Evolutionary conservation across 2,888 invertebrate species (phyloP).

Genomic region (Drosophila heteroneura): DNA sequence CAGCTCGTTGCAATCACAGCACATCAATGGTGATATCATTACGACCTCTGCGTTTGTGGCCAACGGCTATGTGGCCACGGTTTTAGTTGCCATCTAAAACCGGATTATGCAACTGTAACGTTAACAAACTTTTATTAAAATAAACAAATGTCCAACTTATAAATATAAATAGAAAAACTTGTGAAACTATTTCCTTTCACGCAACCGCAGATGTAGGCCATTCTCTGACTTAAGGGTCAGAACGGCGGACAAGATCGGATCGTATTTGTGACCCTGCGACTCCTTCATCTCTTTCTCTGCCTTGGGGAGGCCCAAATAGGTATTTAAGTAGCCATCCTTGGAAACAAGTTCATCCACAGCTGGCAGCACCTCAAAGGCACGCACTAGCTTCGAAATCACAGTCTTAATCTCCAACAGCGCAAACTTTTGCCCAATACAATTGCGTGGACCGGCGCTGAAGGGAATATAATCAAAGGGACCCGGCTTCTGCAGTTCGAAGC

Average conservation of each 20-base stretch:
- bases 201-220: constrained; percentile 85
- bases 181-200: constrained; percentile 66
- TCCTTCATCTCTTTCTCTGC: constrained; percentile 44
- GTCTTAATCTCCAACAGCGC: constrained; percentile 87
- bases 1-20: constrained; percentile 81
- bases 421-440: constrained; percentile 87
- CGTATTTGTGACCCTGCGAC: constrained; percentile 74
- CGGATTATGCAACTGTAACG: not conserved
- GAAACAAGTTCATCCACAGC: constrained; percentile 76
- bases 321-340: constrained; percentile 68
- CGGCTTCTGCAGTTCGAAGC: constrained; percentile 85
- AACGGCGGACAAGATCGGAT: constrained; percentile 85
- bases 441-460: constrained; percentile 89
- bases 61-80: constrained; percentile 80
- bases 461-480: constrained; percentile 87
- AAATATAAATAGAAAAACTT: not conserved
- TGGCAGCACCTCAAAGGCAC: constrained; percentile 85
- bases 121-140: constrained; percentile 1
- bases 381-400: constrained; percentile 86
- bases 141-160: not conserved
- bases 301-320: constrained; percentile 56
- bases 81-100: constrained; percentile 71
- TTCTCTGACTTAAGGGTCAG: constrained; percentile 86
- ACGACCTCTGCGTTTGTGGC: constrained; percentile 70
- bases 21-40: constrained; percentile 82